Percentiles rank a stretch among this genome's conserved stretches.
phyloP scores from a whole-genome alignment of 1,140 invertebrate genomes.

The Drosophila azteca region DNA sequence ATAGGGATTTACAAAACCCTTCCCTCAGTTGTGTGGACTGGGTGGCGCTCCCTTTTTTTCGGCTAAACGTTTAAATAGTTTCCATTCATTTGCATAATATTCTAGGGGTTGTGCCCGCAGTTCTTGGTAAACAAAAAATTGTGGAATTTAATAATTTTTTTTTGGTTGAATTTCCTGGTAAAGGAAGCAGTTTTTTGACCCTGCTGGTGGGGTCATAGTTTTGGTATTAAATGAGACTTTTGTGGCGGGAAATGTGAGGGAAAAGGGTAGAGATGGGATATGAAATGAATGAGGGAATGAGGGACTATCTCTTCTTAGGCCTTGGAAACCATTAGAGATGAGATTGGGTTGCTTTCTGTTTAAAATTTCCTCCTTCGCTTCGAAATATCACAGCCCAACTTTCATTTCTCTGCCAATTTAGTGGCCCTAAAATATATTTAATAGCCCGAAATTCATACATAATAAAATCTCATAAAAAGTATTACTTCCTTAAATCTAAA shows the following conservation, averaged over 20 bases:
- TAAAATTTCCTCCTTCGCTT: too few relatives aligned
- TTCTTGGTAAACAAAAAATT: slow-evolving; percentile 31
- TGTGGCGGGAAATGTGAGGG: slow-evolving; percentile 8
- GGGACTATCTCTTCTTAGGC: too few relatives aligned
- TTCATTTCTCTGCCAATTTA: slow-evolving; percentile 4
- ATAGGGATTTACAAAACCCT: slow-evolving; percentile 26
- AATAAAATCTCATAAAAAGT: slow-evolving; percentile 1
- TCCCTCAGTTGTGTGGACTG: slow-evolving; percentile 17
- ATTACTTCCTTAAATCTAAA: slow-evolving; percentile 16
- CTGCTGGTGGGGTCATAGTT: background rate
- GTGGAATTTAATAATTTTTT: slow-evolving; percentile 50
- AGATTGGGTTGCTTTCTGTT: too few relatives aligned
- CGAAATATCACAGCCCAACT: background rate
- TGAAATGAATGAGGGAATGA: too few relatives aligned
- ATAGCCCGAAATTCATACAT: slow-evolving; percentile 9
- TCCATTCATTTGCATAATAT: slow-evolving; percentile 67
- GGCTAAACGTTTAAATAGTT: slow-evolving; percentile 61
- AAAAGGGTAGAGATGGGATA: background rate
- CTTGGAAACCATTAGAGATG: background rate
- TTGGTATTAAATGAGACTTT: slow-evolving; percentile 17
- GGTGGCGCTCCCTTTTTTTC: slow-evolving; percentile 31
- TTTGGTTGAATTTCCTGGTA: background rate
- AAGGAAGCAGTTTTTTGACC: slow-evolving; percentile 19
- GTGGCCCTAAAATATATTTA: slow-evolving; percentile 7
- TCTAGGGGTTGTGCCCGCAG: slow-evolving; percentile 63